Percentiles rank a stretch among this genome's conserved stretches.
These are phyloP conservation scores for Trididemnum nubilum DNA, from an alignment of 23 tunicate genomes.

Conservation along the genomic window DNA sequence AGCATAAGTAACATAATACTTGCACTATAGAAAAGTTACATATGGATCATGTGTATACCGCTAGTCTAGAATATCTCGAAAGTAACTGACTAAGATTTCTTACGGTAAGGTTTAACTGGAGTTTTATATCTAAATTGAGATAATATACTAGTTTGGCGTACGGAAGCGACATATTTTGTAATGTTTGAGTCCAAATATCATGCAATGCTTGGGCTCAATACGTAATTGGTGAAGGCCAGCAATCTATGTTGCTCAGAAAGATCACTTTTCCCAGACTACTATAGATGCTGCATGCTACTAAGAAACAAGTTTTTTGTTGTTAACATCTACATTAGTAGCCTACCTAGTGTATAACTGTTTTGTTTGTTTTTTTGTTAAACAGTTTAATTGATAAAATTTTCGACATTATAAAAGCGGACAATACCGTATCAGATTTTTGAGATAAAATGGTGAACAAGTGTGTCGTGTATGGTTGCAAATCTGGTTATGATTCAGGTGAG, in stretches of 20 bases:
- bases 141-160: background rate
- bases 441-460: constrained; percentile 19
- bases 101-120: background rate
- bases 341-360: background rate
- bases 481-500: constrained; percentile 13
- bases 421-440: background rate
- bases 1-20: background rate
- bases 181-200: background rate
- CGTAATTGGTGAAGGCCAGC: background rate
- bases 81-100: background rate
- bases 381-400: too few species aligned
- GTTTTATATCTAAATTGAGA: background rate
- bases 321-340: background rate
- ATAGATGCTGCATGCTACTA: background rate
- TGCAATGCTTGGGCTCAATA: background rate
- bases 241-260: background rate
- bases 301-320: background rate
- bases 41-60: background rate
- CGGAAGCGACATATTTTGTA: background rate
- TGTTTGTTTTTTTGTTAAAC: too few species aligned
- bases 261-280: background rate
- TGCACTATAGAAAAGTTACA: background rate
- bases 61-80: background rate
- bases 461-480: constrained; percentile 23
- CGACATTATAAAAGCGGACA: background rate